Base-by-base conservation (phyloP, 2,113 vertebrate species). In the Monopterus albus region DNA sequence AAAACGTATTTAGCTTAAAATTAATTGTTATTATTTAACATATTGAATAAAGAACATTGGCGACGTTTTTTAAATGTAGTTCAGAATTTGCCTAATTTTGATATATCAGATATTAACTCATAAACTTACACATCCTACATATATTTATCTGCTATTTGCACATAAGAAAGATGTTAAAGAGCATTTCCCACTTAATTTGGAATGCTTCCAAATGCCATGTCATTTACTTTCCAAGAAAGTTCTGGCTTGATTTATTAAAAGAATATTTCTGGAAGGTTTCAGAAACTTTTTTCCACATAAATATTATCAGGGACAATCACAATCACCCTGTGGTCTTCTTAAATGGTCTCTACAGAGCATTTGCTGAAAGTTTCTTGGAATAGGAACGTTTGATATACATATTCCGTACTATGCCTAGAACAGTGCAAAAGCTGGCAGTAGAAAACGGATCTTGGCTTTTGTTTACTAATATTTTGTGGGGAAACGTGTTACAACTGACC, bases 401-500 rank as follows among this genome's bases (percentile, higher is more conserved):
- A 25, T 6, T 40, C 18, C 10, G 64, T 18, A 45, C 13, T 20
- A 4, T 47, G 43, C 20, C 20, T 26, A 7, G 23, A 13, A 29
- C 21, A 11, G 8, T n/a, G n/a, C 38, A 50, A 33, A 23, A 25
- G 11, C 35, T 49, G 43, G 28, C 46, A 23, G 31, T 1, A 14
- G 53, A 43, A 46, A 14, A 26, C 0, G 2, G 2, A 14, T 31
- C 14, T 42, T 13, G 12, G 26, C 17, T 7, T 50, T 21, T 31
- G 14, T 38, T 18, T 8, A 6, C 20, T 17, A 20, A 15, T n/a
- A n/a, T 12, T 28, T 61, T 58, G 7, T 15, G 26, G 23, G 3
- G 25, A 39, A 33, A 58, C 28, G n/a, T 38, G 28, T 29, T 33
- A 64, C 66, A 75, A 25, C 59, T 40, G 81, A 62, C 20, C 66